These are phyloP conservation scores for Hyles vespertilio DNA, from an alignment of 1,140 invertebrate species.

Conservation along the genomic window DNA sequence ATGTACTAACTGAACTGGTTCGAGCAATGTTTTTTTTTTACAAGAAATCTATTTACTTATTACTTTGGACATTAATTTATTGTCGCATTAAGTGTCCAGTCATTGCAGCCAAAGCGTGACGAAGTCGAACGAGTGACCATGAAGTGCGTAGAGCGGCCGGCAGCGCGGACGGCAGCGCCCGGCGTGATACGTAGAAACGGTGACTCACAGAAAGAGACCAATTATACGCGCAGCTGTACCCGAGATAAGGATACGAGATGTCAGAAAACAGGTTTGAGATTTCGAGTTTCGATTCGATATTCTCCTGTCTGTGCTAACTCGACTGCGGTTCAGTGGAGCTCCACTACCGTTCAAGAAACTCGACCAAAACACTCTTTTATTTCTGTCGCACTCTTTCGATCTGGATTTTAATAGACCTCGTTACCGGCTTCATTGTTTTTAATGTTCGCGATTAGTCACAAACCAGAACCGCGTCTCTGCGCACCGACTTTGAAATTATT, in stretches of 20 bases:
- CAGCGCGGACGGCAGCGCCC: constrained; percentile 23
- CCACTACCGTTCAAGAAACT: constrained; percentile 37
- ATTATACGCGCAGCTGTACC: constrained; percentile 28
- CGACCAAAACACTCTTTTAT: constrained; percentile 31
- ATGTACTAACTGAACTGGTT: constrained; percentile 24
- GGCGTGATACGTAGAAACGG: constrained; percentile 65
- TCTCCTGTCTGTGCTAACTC: constrained; percentile 67
- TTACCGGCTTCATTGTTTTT: constrained; percentile 20
- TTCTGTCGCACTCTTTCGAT: constrained; percentile 30
- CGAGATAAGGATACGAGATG: constrained; percentile 42
- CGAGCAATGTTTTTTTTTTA: constrained; percentile 25
- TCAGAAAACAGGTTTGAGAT: constrained; percentile 68
- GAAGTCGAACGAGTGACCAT: constrained; percentile 69
- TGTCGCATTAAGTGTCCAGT: constrained; percentile 64
- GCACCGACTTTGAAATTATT: constrained; percentile 15
- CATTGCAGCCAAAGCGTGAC: constrained; percentile 68
- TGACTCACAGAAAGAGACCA: constrained; percentile 61
- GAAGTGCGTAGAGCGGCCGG: constrained; percentile 67
- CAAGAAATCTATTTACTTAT: constrained; percentile 51
- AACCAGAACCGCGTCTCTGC: constrained; percentile 14
- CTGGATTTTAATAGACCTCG: constrained; percentile 18
- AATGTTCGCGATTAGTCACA: constrained; percentile 18
- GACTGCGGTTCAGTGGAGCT: constrained; percentile 56
- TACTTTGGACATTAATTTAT: constrained; percentile 65
- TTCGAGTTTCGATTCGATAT: constrained; percentile 74